Conservation (phyloP, 2,888 invertebrate genomes). For the Malthinus seriepunctatus region DNA sequence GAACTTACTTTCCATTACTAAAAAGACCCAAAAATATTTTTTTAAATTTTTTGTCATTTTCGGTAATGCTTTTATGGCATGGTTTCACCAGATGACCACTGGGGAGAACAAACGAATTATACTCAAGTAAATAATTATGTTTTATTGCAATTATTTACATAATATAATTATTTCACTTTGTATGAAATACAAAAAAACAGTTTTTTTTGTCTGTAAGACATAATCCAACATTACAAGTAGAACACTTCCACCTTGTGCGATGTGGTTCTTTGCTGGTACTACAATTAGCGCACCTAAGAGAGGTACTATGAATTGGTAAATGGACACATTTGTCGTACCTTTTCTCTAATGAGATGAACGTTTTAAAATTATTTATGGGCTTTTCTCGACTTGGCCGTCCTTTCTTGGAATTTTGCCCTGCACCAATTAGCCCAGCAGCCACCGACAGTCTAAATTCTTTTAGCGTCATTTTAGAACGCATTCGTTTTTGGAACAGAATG, state of each 20-base stretch:
- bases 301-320: background rate
- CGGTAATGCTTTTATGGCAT: too few species aligned
- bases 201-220: conserved; percentile 7
- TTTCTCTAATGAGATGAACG: background rate
- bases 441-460: background rate
- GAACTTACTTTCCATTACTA: too few species aligned
- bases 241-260: background rate
- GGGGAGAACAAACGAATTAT: too few species aligned
- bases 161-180: too few species aligned
- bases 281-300: background rate
- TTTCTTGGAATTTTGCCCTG: too few species aligned
- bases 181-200: conserved; percentile 1
- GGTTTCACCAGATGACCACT: too few species aligned
- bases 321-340: background rate
- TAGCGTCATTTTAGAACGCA: background rate
- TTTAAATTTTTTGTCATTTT: too few species aligned
- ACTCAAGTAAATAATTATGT: too few species aligned
- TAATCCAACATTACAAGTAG: conserved; percentile 1
- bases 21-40: too few species aligned
- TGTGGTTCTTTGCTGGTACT: background rate
- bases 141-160: too few species aligned
- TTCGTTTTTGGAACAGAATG: background rate
- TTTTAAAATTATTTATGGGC: conserved; percentile 2
- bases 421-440: conserved; percentile 1
- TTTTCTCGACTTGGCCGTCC: too few species aligned